Conservation (phyloP, 2,797 vertebrate species). For the Neostethus bicornis region DNA sequence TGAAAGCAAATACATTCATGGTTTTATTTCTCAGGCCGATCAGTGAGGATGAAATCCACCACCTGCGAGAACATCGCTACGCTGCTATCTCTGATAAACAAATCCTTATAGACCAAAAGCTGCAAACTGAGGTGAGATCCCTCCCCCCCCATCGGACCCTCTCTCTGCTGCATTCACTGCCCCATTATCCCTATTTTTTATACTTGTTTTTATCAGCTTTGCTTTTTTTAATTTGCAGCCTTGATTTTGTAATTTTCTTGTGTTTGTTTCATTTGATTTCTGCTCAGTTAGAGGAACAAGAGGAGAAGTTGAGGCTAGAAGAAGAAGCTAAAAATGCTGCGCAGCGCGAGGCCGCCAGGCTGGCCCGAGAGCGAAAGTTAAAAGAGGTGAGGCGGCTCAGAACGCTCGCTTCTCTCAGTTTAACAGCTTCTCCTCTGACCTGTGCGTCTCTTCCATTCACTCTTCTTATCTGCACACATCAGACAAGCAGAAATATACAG, state of each 20-base stretch:
- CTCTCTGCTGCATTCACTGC: constrained; percentile 1
- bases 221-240: constrained; percentile 64
- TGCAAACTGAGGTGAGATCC: constrained; percentile 87
- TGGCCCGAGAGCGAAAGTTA: constrained; percentile 92
- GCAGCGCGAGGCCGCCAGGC: constrained; percentile 94
- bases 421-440: constrained; percentile 50
- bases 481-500: too few species aligned
- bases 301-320: constrained; percentile 99
- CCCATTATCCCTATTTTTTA: constrained; percentile 40
- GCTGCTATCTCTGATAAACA: constrained; percentile 90
- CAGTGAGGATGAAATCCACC: constrained; percentile 91
- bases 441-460: constrained; percentile 13
- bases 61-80: constrained; percentile 89
- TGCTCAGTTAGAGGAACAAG: constrained; percentile 98
- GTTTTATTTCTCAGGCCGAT: constrained; percentile 81
- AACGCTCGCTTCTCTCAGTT: constrained; percentile 68
- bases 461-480: too few species aligned
- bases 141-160: background rate
- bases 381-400: constrained; percentile 95
- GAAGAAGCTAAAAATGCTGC: constrained; percentile 96
- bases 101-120: constrained; percentile 85
- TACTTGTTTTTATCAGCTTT: constrained; percentile 70
- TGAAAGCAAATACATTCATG: background rate
- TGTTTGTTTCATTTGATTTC: constrained; percentile 86
- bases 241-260: constrained; percentile 66